Base-by-base conservation (phyloP, 2,888 invertebrate species). In the Atrina japonica region DNA sequence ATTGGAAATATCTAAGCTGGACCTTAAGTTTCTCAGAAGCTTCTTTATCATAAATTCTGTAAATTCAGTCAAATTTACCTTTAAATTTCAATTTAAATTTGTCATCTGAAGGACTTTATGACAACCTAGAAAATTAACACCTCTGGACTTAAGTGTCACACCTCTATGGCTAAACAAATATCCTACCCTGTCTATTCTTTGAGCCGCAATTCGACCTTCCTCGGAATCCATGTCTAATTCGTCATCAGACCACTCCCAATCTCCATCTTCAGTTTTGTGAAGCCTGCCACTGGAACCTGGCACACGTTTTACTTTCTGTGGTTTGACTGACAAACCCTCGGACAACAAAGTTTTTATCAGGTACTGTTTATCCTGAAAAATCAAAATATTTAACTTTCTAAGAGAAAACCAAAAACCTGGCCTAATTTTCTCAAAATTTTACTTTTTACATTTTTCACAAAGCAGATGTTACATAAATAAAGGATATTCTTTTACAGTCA, bases 201-300 rank as follows among this genome's bases (percentile, higher is more conserved):
- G 75, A 6, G 78, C 83, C 9, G 83, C 84, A 7, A 66, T 75
- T 52, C 73, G 76, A 21, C 83, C 88, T 58, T 87, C 87, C 52
- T 83, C 85, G 0, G 84, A 85, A 18, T 83, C 76, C 35, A 80
- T 83, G 63, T 88, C 89, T 72, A 97, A 96, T 87, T 97, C 97
- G 87, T 96, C 96, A 84, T 97, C 97, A 71, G 97, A 97, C 98
- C 98, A 99, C 73, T 97, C 97, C 98, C 98, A 98, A 90, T 97
- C 97, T 43, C 98, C 98, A 27, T 97, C 97, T 84, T 97, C 96
- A 80, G 97, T 98, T 86, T 98, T 94, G 80, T 90, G 90, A 43
- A 91, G 84, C 5, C 90, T 83, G 2, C 91, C 91, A 73, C 90
- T 90, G 2, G 89, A 88, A 0, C 90, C 90, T 1, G 89, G 89